Base-by-base conservation (phyloP, 1,140 invertebrate species). In the Drosophila arizonae region DNA sequence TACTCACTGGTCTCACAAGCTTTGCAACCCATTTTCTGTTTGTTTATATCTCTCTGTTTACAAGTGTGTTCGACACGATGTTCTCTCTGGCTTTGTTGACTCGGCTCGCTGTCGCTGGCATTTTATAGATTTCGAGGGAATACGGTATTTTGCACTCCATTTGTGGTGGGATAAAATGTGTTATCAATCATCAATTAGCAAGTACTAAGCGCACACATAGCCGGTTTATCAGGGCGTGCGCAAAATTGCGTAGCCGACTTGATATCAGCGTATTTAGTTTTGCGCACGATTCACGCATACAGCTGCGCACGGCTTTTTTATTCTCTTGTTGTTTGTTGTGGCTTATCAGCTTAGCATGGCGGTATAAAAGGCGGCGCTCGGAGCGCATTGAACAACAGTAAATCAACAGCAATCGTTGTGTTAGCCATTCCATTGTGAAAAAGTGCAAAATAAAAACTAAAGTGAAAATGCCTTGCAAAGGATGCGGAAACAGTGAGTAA, bases 401-500 rank as follows among this genome's bases (percentile, higher is more conserved):
- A 30, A 10, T 6, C 21, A 50, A 41, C 26, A 41, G 46, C 21
- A 41, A 15, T 45, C 11, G 13, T 50, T 71, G 64, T 45, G 52
- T 30, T 48, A 2, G 24, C 17, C 9, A 55, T 13, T 28, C n/a
- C 26, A 39, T 33, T 9, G 33, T 30, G 15, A 24, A 24, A 48
- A 50, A 26, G 24, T 50, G 52, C 13, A n/a, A 48, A 45, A 36
- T 5, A 26, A 51, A 55, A 48, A 3, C 6, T n/a, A 48, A 50
- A 24, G 8, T 46, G 8, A 81, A 81, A 43, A 81, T 85, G 81
- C 81, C 81, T 78, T 85, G 81, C 81, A 86, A 86, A 62, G 77
- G 81, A 85, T 85, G 81, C 56, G 81, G 81, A 85, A 85, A 85
- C 26, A 86, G 81, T 81, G 43, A 85, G 81, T 86, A 45, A 6